A percentile compares a stretch with the other conserved stretches of the same genome.
These are phyloP conservation scores for Boloria selene DNA, from an alignment of 2,888 invertebrate species.

Conservation along the genomic window DNA sequence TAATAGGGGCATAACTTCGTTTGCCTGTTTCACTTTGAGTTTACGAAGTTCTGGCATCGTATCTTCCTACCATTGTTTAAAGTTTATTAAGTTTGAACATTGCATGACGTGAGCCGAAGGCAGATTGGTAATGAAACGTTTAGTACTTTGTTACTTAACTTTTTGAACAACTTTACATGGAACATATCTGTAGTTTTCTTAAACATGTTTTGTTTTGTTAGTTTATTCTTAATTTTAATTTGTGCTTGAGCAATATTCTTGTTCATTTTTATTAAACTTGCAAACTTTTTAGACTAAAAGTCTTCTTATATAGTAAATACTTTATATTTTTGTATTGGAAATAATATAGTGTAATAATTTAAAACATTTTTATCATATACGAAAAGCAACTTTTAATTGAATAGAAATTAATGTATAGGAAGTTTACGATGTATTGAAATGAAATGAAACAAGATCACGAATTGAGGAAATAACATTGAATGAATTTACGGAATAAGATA, in stretches of 20 bases:
- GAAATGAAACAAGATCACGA: constrained; percentile 18
- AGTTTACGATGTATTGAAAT: constrained; percentile 5
- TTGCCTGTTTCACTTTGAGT: constrained; percentile 67
- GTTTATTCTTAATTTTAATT: background rate
- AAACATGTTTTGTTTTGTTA: background rate
- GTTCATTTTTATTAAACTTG: no score
- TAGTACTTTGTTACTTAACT: constrained; percentile 29
- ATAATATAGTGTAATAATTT: background rate
- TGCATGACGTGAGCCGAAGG: constrained; percentile 70
- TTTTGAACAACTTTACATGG: constrained; percentile 17
- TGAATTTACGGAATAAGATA: constrained; percentile 25
- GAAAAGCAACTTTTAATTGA: constrained; percentile 8
- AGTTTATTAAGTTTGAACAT: constrained; percentile 78
- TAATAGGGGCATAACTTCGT: constrained; percentile 68
- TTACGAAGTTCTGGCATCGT: constrained; percentile 75
- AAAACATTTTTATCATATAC: background rate
- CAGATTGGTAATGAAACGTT: constrained; percentile 54
- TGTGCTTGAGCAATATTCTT: no score
- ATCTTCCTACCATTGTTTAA: constrained; percentile 76
- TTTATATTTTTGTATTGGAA: no score
- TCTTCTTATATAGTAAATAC: no score
- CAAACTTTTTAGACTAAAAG: no score
- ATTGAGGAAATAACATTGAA: constrained; percentile 19
- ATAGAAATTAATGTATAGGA: constrained; percentile 12
- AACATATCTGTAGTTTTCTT: background rate